A percentile compares a stretch with the other conserved stretches of the same genome.
phyloP scores from a whole-genome alignment of 2,888 invertebrate species.

The Caenorhabditis sp. region DNA sequence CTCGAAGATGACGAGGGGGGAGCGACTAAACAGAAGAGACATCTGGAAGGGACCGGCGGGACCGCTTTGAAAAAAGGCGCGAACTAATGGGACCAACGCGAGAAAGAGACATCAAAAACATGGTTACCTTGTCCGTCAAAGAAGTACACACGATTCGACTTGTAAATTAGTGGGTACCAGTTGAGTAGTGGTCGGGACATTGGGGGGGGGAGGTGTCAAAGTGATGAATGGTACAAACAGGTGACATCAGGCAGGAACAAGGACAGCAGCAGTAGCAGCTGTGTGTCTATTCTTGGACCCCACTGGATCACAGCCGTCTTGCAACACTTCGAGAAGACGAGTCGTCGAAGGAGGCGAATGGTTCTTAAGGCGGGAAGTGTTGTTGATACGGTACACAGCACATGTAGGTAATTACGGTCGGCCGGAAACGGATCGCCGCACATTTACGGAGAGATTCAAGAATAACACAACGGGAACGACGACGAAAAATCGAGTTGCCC shows the following conservation, averaged over 20 bases:
- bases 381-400: conserved; percentile 61
- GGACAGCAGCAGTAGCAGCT: conserved; percentile 43
- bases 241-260: conserved; percentile 35
- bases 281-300: conserved; percentile 25
- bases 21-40: no score
- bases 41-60: no score
- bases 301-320: conserved; percentile 7
- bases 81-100: no score
- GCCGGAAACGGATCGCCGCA: background rate
- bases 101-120: no score
- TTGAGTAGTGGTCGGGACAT: conserved; percentile 2
- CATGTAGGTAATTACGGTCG: conserved; percentile 55
- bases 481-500: no score
- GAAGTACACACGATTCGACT: background rate
- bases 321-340: background rate
- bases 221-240: conserved; percentile 56
- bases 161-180: conserved; percentile 53
- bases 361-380: conserved; percentile 5
- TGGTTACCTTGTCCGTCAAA: background rate
- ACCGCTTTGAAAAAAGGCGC: no score
- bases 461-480: background rate
- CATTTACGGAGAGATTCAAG: no score
- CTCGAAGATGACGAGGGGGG: no score
- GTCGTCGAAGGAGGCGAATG: no score
- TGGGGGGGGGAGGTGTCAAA: conserved; percentile 37